Evolutionary conservation across 1,140 invertebrate species (phyloP).

Genomic region (Steinernema khuongi): DNA sequence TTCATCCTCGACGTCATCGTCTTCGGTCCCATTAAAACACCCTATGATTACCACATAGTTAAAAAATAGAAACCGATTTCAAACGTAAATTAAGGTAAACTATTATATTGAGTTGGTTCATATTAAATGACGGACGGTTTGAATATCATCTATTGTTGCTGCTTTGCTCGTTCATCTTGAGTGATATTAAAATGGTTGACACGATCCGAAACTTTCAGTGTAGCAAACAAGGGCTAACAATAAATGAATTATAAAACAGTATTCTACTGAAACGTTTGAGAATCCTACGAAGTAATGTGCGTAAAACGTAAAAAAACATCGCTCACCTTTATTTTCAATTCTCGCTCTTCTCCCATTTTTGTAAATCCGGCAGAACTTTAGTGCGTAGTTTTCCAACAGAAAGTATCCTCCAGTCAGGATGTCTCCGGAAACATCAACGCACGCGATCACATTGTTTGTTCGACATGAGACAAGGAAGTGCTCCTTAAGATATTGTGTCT

Average conservation of each 20-base stretch:
- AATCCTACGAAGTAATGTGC: too few species aligned
- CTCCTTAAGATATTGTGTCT: constrained; percentile 31
- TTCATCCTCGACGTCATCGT: constrained; percentile 37
- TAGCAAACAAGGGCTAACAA: too few species aligned
- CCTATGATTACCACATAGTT: constrained; percentile 32
- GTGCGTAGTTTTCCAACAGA: constrained; percentile 22
- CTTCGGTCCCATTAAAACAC: constrained; percentile 43
- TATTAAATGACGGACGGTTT: too few species aligned
- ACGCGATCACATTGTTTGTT: constrained; percentile 36
- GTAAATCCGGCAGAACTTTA: constrained; percentile 38
- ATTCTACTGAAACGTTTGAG: too few species aligned
- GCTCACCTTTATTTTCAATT: constrained; percentile 33
- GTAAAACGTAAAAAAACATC: too few species aligned
- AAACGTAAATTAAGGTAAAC: not conserved
- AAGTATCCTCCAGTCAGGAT: constrained; percentile 38
- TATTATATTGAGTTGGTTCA: too few species aligned
- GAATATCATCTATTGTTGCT: too few species aligned
- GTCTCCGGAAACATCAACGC: constrained; percentile 38
- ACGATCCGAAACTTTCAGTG: too few species aligned
- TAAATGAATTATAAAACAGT: too few species aligned
- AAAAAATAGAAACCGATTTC: constrained; percentile 1
- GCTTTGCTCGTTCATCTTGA: too few species aligned
- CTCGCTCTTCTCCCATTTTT: constrained; percentile 36
- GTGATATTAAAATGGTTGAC: too few species aligned
- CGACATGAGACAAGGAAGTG: constrained; percentile 43